Evolutionary conservation across 1,140 invertebrate species (phyloP).

Genomic region (roundworm (Caenorhabditis elegans)): WBcel235 BX284606.5:8435501-8436000

Average conservation of each 20-base stretch:
- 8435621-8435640: neutral
- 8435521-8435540: no score
- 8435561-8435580: no score
- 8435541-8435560: no score
- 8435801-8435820: constrained; percentile 51
- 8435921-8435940: constrained; percentile 59
- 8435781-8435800: constrained; percentile 40
- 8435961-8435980: constrained; percentile 54
- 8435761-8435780: constrained; percentile 33
- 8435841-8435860: constrained; percentile 49
- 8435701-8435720: constrained; percentile 57
- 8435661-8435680: constrained; percentile 51
- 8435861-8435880: neutral
- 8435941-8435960: constrained; percentile 56
- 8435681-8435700: constrained; percentile 55
- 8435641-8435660: constrained; percentile 51
- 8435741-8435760: constrained; percentile 29
- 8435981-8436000: constrained; percentile 50
- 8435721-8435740: constrained; percentile 41
- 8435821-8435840: constrained; percentile 47
- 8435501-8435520: no score
- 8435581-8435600: no score
- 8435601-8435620: no score
- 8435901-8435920: constrained; percentile 56
- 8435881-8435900: neutral